These are phyloP conservation scores for Agonopterix heracliana DNA, from an alignment of 2,888 invertebrate genomes.

Conservation along the genomic window DNA sequence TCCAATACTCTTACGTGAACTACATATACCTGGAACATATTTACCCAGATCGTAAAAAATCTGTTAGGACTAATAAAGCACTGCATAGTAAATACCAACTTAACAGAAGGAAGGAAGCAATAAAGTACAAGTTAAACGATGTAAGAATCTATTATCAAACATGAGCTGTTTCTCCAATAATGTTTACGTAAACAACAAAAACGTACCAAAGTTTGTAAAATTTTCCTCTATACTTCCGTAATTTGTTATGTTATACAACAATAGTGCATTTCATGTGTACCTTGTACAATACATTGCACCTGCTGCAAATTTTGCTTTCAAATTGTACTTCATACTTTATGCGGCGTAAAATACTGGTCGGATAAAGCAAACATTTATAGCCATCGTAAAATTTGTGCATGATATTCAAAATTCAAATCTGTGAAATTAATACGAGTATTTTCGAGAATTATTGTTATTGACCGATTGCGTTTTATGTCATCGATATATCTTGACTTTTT, in stretches of 20 bases:
- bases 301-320: neutral
- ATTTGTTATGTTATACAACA: constrained; percentile 18
- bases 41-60: neutral
- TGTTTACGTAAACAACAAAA: constrained; percentile 8
- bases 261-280: constrained; percentile 18
- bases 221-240: constrained; percentile 17
- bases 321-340: constrained; percentile 1
- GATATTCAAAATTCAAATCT: neutral
- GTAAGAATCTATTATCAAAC: neutral
- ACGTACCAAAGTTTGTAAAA: constrained; percentile 10
- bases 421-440: no score
- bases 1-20: no score
- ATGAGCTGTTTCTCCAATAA: neutral
- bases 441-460: no score
- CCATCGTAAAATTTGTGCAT: neutral
- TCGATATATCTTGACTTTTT: no score
- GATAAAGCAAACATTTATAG: neutral
- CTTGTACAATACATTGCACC: neutral
- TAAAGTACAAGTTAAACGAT: neutral
- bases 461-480: no score
- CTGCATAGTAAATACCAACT: no score
- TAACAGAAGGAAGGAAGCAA: neutral
- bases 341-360: neutral
- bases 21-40: neutral
- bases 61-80: no score